Evolutionary conservation across 2,113 vertebrate species (phyloP).

Genomic region (Daphoenositta chrysoptera): DNA sequence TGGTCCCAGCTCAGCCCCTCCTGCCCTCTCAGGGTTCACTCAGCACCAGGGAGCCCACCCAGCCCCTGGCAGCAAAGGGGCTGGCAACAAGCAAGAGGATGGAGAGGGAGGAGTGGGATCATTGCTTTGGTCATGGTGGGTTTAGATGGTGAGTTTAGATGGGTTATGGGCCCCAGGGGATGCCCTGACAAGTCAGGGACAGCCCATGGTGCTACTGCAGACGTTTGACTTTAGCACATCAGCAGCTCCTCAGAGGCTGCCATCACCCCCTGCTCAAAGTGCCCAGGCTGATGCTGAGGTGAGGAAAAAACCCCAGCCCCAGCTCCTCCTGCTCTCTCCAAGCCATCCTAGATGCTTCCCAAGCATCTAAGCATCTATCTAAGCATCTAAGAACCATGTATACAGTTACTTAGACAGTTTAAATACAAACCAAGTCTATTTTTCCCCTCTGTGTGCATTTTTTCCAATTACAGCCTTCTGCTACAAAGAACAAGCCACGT

Average conservation of each 20-base stretch:
- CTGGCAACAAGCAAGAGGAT: background rate
- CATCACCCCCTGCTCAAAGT: accelerated
- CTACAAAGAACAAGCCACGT: background rate
- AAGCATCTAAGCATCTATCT: no score
- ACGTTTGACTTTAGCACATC: accelerated
- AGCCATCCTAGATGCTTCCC: background rate
- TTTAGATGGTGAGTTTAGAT: background rate
- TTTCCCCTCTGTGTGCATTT: background rate
- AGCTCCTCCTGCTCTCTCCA: background rate
- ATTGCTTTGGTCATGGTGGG: background rate
- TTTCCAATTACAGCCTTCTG: conserved; percentile 19
- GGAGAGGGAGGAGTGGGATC: background rate
- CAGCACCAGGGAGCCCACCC: background rate
- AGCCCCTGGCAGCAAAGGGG: background rate
- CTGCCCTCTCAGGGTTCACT: background rate
- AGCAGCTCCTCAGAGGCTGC: background rate
- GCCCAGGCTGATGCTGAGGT: background rate
- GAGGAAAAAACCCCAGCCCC: background rate
- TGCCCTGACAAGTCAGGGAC: background rate
- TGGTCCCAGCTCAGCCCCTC: background rate
- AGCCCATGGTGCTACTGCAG: accelerated
- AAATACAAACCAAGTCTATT: background rate
- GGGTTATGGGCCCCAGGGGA: no score
- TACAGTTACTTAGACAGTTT: background rate
- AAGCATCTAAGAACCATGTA: background rate